Base-by-base conservation (phyloP, 1,140 invertebrate species). In the Zaprionus capensis region DNA sequence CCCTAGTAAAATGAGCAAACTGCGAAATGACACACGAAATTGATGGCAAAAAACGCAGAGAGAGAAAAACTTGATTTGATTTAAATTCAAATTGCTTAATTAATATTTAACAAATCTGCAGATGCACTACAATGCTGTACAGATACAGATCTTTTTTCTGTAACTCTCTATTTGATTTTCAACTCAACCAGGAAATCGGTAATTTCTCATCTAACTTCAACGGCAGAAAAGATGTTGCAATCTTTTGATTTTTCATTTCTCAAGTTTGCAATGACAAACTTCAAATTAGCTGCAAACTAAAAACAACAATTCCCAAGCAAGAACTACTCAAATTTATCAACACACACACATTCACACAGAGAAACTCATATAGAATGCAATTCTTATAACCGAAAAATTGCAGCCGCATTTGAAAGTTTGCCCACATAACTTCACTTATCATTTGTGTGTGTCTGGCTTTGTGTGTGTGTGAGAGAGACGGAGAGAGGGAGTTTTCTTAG, bases 201-300 rank as follows among this genome's bases (percentile, higher is more conserved):
- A n/a, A 64, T 82, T 78, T 78, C 49, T 66, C 64, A 44, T 53
- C 36, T 24, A 49, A 49, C 67, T 77, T 41, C 24, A 56, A 34
- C 20, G 62, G 28, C 34, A 22, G 67, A 20, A 38, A 61, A 57
- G 24, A 64, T 71, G 53, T 56, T 53, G 58, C 24, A 66, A 72
- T 57, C 58, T 76, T 70, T 71, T 79, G 80, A 79, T 82, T 82
- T 79, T 63, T 76, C 63, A 74, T 71, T 44, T 46, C 44, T 44
- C 14, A 41, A 75, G 62, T 49, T 64, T 46, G 49, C 26, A 44
- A 75, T 44, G 73, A 78, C 76, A 81, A 84, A 82, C 83, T 83
- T 84, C 53, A 78, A 83, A 83, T 83, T 84, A 83, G 81, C 77
- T 80, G 24, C 57, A 81, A 67, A 71, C 81, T 63, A 63, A 80